These are phyloP conservation scores for Tiphia femorata DNA, from an alignment of 2,888 invertebrate genomes.

Conservation along the genomic window DNA sequence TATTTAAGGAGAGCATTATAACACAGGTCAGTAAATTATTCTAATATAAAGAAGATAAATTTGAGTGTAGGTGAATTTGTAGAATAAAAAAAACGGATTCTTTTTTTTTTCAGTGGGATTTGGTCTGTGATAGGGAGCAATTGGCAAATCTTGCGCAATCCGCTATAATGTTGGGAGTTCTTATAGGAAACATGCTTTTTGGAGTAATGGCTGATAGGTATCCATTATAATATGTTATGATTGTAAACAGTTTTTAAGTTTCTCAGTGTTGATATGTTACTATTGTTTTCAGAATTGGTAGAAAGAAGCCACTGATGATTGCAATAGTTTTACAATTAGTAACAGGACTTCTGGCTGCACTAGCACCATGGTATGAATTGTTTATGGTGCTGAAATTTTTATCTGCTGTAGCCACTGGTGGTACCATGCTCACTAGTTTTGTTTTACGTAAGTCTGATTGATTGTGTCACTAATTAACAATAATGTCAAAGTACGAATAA, in stretches of 20 bases:
- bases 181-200: constrained; percentile 72
- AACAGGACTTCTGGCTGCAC: constrained; percentile 72
- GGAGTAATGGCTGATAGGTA: constrained; percentile 72
- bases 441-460: constrained; percentile 70
- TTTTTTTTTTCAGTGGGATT: constrained; percentile 70
- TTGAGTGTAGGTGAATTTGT: neutral
- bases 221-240: no score
- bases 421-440: constrained; percentile 78
- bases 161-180: constrained; percentile 72
- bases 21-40: constrained; percentile 68
- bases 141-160: constrained; percentile 73
- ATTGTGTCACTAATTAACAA: neutral
- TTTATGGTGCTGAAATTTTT: constrained; percentile 74
- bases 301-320: constrained; percentile 74
- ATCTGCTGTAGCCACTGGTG: constrained; percentile 75
- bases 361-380: constrained; percentile 73
- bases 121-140: constrained; percentile 73
- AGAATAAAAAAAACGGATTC: neutral
- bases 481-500: neutral
- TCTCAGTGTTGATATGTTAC: neutral
- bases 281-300: constrained; percentile 72
- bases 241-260: constrained; percentile 12
- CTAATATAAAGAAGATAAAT: constrained; percentile 6
- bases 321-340: constrained; percentile 73
- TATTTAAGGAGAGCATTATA: constrained; percentile 75